These are phyloP conservation scores for Columba janthina DNA, from an alignment of 2,113 vertebrate species.

Conservation along the genomic window DNA sequence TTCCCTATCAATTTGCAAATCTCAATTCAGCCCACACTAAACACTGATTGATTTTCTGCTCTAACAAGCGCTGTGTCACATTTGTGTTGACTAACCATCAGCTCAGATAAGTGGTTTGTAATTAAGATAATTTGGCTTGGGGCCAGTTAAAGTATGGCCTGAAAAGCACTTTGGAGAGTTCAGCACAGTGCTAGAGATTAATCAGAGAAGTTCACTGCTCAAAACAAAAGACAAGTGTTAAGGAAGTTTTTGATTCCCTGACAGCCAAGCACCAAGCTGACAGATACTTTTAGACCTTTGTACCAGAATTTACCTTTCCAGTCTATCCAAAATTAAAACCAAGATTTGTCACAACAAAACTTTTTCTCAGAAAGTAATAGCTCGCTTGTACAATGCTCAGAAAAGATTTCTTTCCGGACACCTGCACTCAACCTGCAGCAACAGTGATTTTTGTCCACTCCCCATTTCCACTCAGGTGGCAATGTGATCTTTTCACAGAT, in stretches of 20 bases:
- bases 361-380: not conserved
- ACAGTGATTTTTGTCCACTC: not conserved
- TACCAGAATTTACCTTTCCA: not conserved
- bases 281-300: not conserved
- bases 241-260: no score
- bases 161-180: not conserved
- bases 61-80: not conserved
- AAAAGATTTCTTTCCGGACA: not conserved
- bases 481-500: not conserved
- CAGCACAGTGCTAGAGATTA: not conserved
- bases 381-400: not conserved
- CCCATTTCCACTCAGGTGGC: not conserved
- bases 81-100: constrained; percentile 21
- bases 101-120: constrained; percentile 39
- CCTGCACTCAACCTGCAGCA: not conserved
- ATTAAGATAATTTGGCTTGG: constrained; percentile 29
- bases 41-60: constrained; percentile 7
- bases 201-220: not conserved
- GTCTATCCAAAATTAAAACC: not conserved
- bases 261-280: not conserved
- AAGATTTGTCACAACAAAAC: not conserved
- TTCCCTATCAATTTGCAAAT: not conserved
- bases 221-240: not conserved
- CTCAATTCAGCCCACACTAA: not conserved
- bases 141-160: not conserved